Evolutionary conservation across 2,113 vertebrate genomes (phyloP).

Genomic region (Grantiella picta): DNA sequence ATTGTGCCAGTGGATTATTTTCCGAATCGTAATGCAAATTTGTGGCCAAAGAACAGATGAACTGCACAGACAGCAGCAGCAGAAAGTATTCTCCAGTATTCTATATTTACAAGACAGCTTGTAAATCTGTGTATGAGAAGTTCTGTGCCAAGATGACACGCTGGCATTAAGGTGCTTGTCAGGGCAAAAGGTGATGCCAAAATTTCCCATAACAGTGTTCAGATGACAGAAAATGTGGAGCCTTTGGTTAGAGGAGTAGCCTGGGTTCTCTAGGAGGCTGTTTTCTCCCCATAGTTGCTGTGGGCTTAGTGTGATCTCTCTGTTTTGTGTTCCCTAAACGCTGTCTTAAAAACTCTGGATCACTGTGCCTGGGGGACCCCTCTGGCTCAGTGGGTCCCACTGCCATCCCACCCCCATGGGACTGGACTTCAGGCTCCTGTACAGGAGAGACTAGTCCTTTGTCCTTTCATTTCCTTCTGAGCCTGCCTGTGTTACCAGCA

Average conservation of each 20-base stretch:
- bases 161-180: background rate
- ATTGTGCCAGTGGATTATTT: background rate
- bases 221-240: background rate
- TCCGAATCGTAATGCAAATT: background rate
- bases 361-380: background rate
- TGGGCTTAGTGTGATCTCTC: background rate
- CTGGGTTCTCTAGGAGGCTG: conserved; percentile 33
- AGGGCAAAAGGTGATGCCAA: background rate
- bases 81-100: background rate
- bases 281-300: background rate
- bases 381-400: background rate
- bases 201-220: background rate
- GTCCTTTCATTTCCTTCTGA: background rate
- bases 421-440: background rate
- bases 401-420: background rate
- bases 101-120: background rate
- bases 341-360: background rate
- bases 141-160: background rate
- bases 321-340: background rate
- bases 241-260: background rate
- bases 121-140: background rate
- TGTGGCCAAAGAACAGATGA: background rate
- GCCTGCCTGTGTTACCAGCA: background rate
- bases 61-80: background rate
- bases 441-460: background rate